Evolutionary conservation across 2,113 vertebrate genomes (phyloP).

Genomic region (Plectropomus leopardus): DNA sequence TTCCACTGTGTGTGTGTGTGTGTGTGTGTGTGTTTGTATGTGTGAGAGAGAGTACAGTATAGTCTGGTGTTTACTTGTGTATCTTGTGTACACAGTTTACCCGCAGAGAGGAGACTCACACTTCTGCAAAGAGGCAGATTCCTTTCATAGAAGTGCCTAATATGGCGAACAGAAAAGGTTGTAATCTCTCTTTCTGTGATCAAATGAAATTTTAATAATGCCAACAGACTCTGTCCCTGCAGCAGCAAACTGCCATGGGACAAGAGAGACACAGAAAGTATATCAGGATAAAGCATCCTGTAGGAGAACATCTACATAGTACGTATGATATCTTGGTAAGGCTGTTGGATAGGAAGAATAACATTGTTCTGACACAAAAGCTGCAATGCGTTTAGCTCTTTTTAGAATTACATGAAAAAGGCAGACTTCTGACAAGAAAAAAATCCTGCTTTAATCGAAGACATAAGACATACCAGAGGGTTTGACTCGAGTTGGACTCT

Average conservation of each 20-base stretch:
- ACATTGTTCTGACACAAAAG: too few relatives aligned
- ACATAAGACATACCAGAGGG: too few relatives aligned
- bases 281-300: background rate
- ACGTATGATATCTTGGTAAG: background rate
- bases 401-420: too few relatives aligned
- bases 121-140: slow-evolving; percentile 30
- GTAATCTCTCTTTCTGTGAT: slow-evolving; percentile 41
- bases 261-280: background rate
- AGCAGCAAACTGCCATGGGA: slow-evolving; percentile 43
- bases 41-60: slow-evolving; percentile 7
- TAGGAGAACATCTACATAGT: background rate
- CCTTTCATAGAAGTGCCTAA: slow-evolving; percentile 6
- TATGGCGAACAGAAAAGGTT: slow-evolving; percentile 9
- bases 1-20: background rate
- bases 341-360: background rate
- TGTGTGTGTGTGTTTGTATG: too few relatives aligned
- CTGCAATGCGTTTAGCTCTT: too few relatives aligned
- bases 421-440: too few relatives aligned
- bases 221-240: slow-evolving; percentile 12
- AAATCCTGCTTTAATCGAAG: too few relatives aligned
- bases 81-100: slow-evolving; percentile 21
- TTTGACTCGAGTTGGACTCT: too few relatives aligned
- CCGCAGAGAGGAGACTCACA: slow-evolving; percentile 1
- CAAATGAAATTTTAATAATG: slow-evolving; percentile 55
- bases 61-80: slow-evolving; percentile 40